A percentile compares a stretch with the other conserved stretches of the same genome.
Evolutionary conservation across 2,113 vertebrate species (phyloP).

Genomic region (Irena cyanogastra): DNA sequence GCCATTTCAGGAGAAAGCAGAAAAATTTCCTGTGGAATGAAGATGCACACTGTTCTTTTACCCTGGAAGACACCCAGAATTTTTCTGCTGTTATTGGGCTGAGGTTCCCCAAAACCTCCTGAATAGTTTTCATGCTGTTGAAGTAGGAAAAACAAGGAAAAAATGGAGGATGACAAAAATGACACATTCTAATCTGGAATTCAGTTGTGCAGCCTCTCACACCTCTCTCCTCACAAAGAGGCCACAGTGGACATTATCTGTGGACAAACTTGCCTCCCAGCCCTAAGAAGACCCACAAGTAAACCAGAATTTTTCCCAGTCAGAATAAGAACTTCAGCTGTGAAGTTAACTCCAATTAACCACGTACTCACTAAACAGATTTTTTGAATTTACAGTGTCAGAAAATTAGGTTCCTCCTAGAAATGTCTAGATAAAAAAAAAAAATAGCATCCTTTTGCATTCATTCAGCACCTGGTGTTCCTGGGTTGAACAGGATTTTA

Average conservation of each 20-base stretch:
- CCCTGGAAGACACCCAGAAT: not conserved
- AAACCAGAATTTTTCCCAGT: not conserved
- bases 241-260: accelerated
- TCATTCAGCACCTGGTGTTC: not conserved
- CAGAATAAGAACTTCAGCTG: not conserved
- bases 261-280: not conserved
- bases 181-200: not conserved
- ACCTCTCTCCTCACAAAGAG: not conserved
- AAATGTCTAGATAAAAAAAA: not conserved
- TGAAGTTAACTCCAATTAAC: not conserved
- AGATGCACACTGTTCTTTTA: accelerated
- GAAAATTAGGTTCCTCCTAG: not conserved
- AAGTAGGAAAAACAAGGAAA: not conserved
- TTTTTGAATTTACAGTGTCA: not conserved
- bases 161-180: not conserved
- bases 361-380: accelerated
- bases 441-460: accelerated
- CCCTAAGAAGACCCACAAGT: not conserved
- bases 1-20: not conserved
- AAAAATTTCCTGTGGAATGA: not conserved
- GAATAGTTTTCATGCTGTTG: not conserved
- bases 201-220: not conserved
- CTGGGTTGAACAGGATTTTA: not conserved
- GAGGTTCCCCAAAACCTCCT: not conserved
- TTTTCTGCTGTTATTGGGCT: not conserved